These are phyloP conservation scores for Holothuria leucospilota DNA, from an alignment of 53 echinoderm and acorn worm species.

Conservation along the genomic window DNA sequence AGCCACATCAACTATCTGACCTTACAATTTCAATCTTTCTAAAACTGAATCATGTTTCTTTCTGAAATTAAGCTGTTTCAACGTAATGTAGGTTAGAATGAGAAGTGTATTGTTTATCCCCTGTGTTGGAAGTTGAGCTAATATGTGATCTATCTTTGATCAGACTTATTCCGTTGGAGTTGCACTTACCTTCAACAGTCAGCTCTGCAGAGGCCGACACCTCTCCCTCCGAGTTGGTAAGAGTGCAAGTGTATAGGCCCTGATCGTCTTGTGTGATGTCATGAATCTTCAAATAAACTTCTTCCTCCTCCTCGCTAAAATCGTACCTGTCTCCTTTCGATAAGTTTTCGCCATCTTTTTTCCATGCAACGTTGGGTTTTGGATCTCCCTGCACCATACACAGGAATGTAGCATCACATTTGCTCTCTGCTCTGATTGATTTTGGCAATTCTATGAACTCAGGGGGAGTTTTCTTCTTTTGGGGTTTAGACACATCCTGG, in stretches of 20 bases:
- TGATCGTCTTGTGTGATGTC: constrained; percentile 72
- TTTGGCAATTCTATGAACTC: constrained; percentile 81
- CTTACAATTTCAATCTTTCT: too few species aligned
- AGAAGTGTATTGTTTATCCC: too few species aligned
- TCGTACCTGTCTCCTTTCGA: constrained; percentile 63
- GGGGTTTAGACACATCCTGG: not conserved
- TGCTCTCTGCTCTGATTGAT: constrained; percentile 67
- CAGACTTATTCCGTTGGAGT: too few species aligned
- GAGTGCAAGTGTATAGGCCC: constrained; percentile 80
- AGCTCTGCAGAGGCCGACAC: constrained; percentile 36
- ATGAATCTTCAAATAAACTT: constrained; percentile 73
- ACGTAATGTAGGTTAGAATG: too few species aligned
- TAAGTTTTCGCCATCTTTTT: constrained; percentile 67
- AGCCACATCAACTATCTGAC: too few species aligned
- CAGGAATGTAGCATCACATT: constrained; percentile 66
- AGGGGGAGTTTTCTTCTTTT: constrained; percentile 60
- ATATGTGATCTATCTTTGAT: too few species aligned
- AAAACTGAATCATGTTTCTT: too few species aligned
- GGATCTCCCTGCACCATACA: constrained; percentile 77
- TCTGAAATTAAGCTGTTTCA: too few species aligned
- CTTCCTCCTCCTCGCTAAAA: constrained; percentile 74
- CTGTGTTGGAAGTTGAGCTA: too few species aligned
- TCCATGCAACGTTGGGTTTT: constrained; percentile 82
- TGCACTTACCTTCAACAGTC: constrained; percentile 39
- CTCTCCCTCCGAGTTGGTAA: constrained; percentile 77